phyloP scores from a whole-genome alignment of 2,888 invertebrate species.

The Tachina lurida region DNA sequence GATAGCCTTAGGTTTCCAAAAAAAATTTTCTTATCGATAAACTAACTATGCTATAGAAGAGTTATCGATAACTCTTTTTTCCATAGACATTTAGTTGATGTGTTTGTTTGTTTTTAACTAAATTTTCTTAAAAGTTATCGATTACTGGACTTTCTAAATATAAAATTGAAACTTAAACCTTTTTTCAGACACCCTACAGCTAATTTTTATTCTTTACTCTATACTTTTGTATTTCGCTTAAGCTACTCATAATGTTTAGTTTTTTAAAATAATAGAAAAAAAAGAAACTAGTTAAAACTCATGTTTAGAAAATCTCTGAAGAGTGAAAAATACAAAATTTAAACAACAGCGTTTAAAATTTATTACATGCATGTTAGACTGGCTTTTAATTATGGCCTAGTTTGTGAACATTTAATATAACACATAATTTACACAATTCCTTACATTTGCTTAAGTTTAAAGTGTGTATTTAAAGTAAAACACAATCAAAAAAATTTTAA shows the following conservation, averaged over 20 bases:
- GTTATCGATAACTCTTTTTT: no score
- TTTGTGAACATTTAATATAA: conserved; percentile 29
- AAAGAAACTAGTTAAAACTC: neutral
- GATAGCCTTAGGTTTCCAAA: no score
- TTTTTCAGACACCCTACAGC: neutral
- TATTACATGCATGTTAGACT: conserved; percentile 60
- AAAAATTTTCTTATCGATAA: no score
- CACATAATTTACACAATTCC: neutral
- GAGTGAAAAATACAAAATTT: conserved; percentile 39
- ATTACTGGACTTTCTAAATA: no score
- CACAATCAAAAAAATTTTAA: no score
- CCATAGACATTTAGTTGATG: no score
- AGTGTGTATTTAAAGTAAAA: neutral
- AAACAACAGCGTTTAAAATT: conserved; percentile 44
- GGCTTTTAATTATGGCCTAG: conserved; percentile 58
- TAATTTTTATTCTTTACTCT: neutral
- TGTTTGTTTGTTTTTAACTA: no score
- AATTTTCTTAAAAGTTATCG: no score
- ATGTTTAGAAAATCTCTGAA: conserved; percentile 50
- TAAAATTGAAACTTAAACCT: neutral
- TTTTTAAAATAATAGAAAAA: neutral
- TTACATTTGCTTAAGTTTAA: conserved; percentile 8
- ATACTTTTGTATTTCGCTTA: neutral
- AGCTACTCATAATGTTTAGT: conserved; percentile 1
- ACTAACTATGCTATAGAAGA: no score